Evolutionary conservation across 2,113 vertebrate species (phyloP).

Genomic region (Leucopsar rothschildi): DNA sequence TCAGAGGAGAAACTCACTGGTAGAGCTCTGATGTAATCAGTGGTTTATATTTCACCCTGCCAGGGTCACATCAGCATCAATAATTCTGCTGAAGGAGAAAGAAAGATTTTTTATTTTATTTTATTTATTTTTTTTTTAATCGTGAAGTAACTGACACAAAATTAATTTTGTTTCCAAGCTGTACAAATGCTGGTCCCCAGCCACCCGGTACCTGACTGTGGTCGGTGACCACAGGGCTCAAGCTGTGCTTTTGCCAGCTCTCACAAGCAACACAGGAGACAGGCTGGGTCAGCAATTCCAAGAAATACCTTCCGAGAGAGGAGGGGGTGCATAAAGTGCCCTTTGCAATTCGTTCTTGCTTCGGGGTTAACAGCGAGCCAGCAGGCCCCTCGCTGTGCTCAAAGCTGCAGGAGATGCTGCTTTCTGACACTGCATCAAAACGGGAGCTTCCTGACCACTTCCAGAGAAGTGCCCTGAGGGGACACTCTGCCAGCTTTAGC

Average conservation of each 20-base stretch:
- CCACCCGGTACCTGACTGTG: not conserved
- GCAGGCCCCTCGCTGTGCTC: not conserved
- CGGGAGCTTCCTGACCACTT: not conserved
- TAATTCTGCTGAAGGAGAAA: not conserved
- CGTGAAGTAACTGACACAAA: not conserved
- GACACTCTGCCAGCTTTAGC: not conserved
- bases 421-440: not conserved
- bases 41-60: slow-evolving; percentile 48
- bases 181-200: not conserved
- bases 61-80: slow-evolving; percentile 11
- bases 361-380: not conserved
- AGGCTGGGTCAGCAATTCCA: not conserved
- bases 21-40: slow-evolving; percentile 36
- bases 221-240: not conserved
- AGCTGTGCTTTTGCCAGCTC: slow-evolving; percentile 6
- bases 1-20: not conserved
- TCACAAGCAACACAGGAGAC: not conserved
- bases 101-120: not conserved
- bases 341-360: not conserved
- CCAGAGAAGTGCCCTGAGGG: not conserved
- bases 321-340: not conserved
- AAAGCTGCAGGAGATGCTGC: not conserved
- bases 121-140: not conserved
- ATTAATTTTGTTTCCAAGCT: not conserved
- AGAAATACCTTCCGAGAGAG: not conserved